These are phyloP conservation scores for Falcunculus frontatus DNA, from an alignment of 2,113 vertebrate genomes.

Conservation along the genomic window DNA sequence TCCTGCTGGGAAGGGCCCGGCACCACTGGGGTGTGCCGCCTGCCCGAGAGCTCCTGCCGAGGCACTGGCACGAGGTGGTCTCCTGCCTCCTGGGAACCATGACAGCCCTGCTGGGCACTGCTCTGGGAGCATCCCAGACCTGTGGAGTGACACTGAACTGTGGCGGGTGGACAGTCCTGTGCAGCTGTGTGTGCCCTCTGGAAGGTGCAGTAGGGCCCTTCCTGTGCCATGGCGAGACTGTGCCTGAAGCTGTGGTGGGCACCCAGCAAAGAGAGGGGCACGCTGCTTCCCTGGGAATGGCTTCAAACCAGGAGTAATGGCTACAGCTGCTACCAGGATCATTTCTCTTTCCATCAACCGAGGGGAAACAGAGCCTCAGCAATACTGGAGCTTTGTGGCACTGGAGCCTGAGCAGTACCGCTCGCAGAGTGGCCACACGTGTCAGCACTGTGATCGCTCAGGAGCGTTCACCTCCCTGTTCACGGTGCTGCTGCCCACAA, in stretches of 20 bases:
- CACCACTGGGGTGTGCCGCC: background rate
- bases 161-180: rapidly evolving
- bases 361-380: background rate
- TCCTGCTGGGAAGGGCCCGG: rapidly evolving
- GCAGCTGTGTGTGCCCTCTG: background rate
- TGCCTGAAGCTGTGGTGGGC: background rate
- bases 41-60: rapidly evolving
- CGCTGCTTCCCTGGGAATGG: rapidly evolving
- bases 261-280: background rate
- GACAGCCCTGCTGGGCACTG: background rate
- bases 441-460: background rate
- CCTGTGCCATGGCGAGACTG: rapidly evolving
- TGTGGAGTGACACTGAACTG: rapidly evolving
- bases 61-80: rapidly evolving
- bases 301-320: background rate
- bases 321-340: background rate
- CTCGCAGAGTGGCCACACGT: rapidly evolving
- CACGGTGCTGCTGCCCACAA: background rate
- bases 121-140: background rate
- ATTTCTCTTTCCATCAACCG: background rate
- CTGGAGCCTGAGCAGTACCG: background rate
- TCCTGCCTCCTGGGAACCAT: rapidly evolving
- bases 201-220: rapidly evolving
- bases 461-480: background rate
- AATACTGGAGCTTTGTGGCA: rapidly evolving